Evolutionary conservation across 2,888 invertebrate species (phyloP), one percentile per base, ranked within the genome.

Genomic region (Papilio protenor): DNA sequence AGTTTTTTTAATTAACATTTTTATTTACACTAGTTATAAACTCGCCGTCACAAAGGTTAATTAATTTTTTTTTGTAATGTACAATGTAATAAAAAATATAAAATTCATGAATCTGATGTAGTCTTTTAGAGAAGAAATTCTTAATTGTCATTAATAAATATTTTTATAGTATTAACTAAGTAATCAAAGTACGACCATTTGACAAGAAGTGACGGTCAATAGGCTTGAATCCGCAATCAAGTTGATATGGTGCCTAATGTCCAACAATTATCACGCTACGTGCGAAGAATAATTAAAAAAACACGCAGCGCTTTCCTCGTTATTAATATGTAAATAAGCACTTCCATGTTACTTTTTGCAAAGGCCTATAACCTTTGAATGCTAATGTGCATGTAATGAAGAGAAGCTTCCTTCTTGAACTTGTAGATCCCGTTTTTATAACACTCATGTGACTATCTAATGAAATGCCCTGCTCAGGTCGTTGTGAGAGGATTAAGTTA

Each of bases 321-420:
- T 76, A 70, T 76, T 76, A 76, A 73, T 69, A 73, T 75, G 72
- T 75, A 55, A 78, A 78, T 78, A 61, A 75, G 52, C 23, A 16
- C 33, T 64, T 69, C 40, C 69, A 73, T 73, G 64, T 77, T 66
- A 64, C 75, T 75, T 75, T 70, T 78, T 75, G 77, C 75, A 61
- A 69, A 23, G 69, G 69, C 75, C 55, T 72, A 52, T 72, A 55
- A 52, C 52, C 52, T 75, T 78, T 75, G 75, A 78, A 78, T 75
- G 71, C 71, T 71, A 75, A 78, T 77, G 52, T 6, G 16, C 66
- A 18, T 69, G 45, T 73, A 73, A 18, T 73, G 55, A 49, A 52
- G 70, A 40, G n/a, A 59, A 74, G 70, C 74, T 69, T 69, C 45
- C 55, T 57, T 70, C 47, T 74, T 64, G n/a, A 55, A 61, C 45